Evolutionary conservation across 2,888 invertebrate species (phyloP).

Genomic region (Aleiodes alternator): DNA sequence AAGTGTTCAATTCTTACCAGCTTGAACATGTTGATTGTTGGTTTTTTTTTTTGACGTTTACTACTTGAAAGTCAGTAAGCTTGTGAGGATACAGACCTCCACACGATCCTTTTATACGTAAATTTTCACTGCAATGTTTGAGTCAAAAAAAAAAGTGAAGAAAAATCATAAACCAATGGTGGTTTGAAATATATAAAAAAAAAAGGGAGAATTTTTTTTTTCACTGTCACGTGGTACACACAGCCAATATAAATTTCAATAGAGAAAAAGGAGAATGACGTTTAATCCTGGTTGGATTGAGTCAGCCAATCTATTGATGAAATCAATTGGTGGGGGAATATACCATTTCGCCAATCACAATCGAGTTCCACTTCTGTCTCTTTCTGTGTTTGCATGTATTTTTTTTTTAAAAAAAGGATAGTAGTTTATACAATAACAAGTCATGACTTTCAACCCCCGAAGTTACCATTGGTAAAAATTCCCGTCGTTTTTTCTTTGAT

Average conservation of each 20-base stretch:
- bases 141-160: neutral
- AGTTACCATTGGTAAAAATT: neutral
- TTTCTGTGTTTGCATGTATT: constrained; percentile 2
- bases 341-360: constrained; percentile 58
- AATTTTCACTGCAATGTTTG: neutral
- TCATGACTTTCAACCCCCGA: constrained; percentile 28
- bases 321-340: constrained; percentile 57
- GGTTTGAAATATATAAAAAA: constrained; percentile 39
- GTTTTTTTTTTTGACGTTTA: constrained; percentile 64
- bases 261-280: constrained; percentile 62
- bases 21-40: constrained; percentile 73
- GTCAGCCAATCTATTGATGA: constrained; percentile 64
- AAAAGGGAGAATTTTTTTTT: constrained; percentile 33
- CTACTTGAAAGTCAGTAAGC: constrained; percentile 69
- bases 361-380: constrained; percentile 53
- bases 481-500: constrained; percentile 17
- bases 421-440: too few species aligned
- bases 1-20: constrained; percentile 66
- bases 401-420: too few species aligned
- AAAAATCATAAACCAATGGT: constrained; percentile 35
- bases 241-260: constrained; percentile 10
- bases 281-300: constrained; percentile 63
- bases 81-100: constrained; percentile 62
- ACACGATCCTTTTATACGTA: constrained; percentile 68
- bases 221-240: constrained; percentile 56